Evolutionary conservation across 2,113 vertebrate species (phyloP).

Genomic region (Cyanoramphus novaezelandiae): DNA sequence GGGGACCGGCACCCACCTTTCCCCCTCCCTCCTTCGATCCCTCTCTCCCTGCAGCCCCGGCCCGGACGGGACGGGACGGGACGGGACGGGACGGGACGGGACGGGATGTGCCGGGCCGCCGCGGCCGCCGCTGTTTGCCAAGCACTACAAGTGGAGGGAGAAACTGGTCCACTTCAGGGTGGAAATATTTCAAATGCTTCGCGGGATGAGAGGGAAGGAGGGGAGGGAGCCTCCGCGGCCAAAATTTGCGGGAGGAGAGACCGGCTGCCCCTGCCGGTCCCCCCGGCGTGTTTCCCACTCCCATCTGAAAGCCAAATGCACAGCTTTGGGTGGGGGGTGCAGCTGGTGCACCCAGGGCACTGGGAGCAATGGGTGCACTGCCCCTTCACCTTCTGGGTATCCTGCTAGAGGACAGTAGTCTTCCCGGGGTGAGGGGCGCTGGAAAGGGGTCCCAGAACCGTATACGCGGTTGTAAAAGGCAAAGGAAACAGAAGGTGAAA

Average conservation of each 20-base stretch:
- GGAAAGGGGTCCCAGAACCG: neutral
- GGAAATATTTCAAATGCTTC: slow-evolving; percentile 48
- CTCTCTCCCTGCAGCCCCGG: neutral
- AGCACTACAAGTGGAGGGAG: slow-evolving; percentile 8
- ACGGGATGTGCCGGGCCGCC: neutral
- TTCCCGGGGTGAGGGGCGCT: neutral
- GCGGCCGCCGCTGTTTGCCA: slow-evolving; percentile 37
- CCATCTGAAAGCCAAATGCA: neutral
- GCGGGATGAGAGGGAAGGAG: neutral
- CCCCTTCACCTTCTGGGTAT: neutral
- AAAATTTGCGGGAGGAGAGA: slow-evolving; percentile 2
- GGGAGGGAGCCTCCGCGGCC: neutral
- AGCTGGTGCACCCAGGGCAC: neutral
- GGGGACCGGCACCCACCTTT: neutral
- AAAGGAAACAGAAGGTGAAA: slow-evolving; percentile 26
- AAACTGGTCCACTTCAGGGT: slow-evolving; percentile 6
- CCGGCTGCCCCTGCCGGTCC: neutral
- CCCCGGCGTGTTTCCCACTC: neutral
- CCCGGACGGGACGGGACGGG: neutral
- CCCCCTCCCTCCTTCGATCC: neutral
- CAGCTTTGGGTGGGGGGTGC: neutral
- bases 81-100: neutral
- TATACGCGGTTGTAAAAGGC: neutral
- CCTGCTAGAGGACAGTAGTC: neutral
- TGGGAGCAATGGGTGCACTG: neutral